Evolutionary conservation across 2,113 vertebrate species (phyloP), one percentile per base, ranked within the genome.

Genomic region (Xyrauchen texanus): DNA sequence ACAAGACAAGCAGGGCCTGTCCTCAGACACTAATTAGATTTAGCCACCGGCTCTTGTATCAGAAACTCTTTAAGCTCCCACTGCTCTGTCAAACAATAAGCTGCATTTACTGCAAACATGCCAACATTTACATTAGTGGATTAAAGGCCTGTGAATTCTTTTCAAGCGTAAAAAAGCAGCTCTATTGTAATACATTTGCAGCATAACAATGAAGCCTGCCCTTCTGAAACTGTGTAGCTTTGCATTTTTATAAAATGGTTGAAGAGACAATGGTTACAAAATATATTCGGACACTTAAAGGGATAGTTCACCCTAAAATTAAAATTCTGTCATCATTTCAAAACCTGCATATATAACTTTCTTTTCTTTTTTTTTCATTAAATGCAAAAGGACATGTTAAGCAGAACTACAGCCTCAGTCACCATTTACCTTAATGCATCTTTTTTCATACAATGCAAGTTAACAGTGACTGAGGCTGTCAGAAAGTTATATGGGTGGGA

Each of bases 21-120:
- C 82, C 85, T 65, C 80, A 70, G 63, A 77, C 68, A 5, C 68
- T 91, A 92, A 93, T 93, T 86, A 87, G 88, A 93, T 93, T 93
- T 91, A 86, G 81, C 83, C 62, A 72, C 78, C 84, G 85, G 85
- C 81, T 68, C 80, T 72, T 81, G 46, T 78, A 76, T 81, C 83
- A 82, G 84, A 85, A 89, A 84, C 63, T 85, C 88, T 78, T 90
- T 85, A 64, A 89, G 83, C 87, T 62, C 58, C 77, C 85, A 81
- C 87, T 49, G 49, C 52, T 88, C 63, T 67, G 75, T 76, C 82
- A 76, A 81, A 91, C 89, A 91, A 91, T 91, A 81, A 21, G 79
- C 44, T 78, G 83, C 89, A 87, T 90, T 91, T 87, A 90, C 83
- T 85, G 84, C 81, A 86, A 87, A 88, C 82, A 81, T 85, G 83